These are phyloP conservation scores for Antedon bifida DNA, from an alignment of 35 echinoderm and acorn worm species.

Conservation along the genomic window DNA sequence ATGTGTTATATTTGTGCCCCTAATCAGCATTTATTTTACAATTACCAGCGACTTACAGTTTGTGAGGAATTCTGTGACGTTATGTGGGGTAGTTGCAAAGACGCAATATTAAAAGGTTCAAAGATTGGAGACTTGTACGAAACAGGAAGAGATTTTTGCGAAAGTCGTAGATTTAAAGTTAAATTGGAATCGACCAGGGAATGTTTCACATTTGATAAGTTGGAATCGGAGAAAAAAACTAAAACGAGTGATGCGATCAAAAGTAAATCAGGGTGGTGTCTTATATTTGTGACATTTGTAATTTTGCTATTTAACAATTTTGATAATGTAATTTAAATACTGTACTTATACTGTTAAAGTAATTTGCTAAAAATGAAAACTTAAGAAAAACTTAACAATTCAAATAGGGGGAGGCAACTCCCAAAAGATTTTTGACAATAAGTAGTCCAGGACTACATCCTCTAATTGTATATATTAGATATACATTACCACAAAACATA, in stretches of 20 bases:
- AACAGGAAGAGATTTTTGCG: conserved; percentile 59
- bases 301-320: no score
- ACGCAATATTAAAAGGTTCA: conserved; percentile 77
- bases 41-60: conserved; percentile 44
- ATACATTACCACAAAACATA: no score
- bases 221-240: background rate
- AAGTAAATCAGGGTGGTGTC: no score
- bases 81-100: conserved; percentile 33
- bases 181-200: background rate
- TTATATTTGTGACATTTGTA: no score
- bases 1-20: conserved; percentile 97
- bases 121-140: conserved; percentile 36
- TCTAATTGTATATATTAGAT: no score
- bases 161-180: conserved; percentile 47
- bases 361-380: no score
- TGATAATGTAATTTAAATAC: no score
- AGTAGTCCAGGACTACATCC: no score
- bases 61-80: conserved; percentile 71
- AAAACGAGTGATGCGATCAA: background rate
- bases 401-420: no score
- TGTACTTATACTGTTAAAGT: no score
- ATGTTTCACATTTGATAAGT: conserved; percentile 59
- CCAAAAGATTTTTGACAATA: no score
- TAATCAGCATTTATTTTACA: conserved; percentile 61
- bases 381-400: no score